Evolutionary conservation across 2,113 vertebrate genomes (phyloP).

Genomic region (Clarias macrocephalus): DNA sequence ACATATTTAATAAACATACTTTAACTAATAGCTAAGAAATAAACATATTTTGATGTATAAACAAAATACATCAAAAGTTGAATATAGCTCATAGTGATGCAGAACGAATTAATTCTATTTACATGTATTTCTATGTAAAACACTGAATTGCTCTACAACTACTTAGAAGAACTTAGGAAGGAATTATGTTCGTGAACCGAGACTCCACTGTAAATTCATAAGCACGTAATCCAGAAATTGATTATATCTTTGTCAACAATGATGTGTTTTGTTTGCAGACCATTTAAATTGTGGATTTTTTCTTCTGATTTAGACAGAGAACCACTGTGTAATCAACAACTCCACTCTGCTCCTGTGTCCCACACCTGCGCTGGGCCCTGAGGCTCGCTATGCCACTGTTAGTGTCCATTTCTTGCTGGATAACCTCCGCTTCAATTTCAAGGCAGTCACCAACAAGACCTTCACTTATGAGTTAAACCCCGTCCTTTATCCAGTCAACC

Average conservation of each 20-base stretch:
- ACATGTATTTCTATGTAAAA: no score
- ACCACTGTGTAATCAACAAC: conserved; percentile 85
- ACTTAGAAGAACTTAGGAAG: no score
- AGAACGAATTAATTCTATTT: no score
- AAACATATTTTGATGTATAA: no score
- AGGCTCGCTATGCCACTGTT: conserved; percentile 50
- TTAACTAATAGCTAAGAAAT: no score
- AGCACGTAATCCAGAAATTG: background rate
- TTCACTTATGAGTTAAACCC: conserved; percentile 91
- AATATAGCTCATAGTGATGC: no score
- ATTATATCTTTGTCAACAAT: background rate
- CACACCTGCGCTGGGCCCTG: conserved; percentile 80
- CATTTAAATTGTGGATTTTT: conserved; percentile 69
- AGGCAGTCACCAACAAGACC: conserved; percentile 70
- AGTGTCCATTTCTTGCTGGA: conserved; percentile 85
- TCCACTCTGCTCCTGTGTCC: conserved; percentile 85
- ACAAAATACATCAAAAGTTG: no score
- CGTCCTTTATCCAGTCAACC: conserved; percentile 78
- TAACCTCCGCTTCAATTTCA: conserved; percentile 87
- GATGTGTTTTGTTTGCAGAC: background rate
- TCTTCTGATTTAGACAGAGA: conserved; percentile 38
- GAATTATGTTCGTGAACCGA: no score
- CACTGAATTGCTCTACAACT: no score
- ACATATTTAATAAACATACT: no score
- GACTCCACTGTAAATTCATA: background rate